These are phyloP conservation scores for Ctenoplectra terminalis DNA, from an alignment of 1,140 invertebrate genomes.

Conservation along the genomic window DNA sequence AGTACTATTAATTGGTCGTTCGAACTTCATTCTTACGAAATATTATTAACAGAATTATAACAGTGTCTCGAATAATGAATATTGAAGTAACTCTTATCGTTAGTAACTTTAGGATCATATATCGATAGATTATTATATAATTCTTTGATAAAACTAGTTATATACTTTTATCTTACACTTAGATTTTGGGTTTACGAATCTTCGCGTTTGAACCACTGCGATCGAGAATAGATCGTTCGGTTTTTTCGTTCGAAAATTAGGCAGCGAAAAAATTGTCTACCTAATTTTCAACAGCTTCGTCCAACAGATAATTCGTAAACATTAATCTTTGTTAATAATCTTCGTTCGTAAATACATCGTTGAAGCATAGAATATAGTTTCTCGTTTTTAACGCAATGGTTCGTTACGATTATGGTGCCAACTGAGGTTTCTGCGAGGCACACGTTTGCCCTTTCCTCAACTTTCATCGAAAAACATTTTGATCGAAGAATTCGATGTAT, in stretches of 20 bases:
- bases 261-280: too few relatives aligned
- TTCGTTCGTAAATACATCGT: too few relatives aligned
- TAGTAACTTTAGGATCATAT: not conserved
- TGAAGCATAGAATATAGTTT: not conserved
- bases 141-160: not conserved
- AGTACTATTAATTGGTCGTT: conserved; percentile 7
- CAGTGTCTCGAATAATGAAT: conserved; percentile 30
- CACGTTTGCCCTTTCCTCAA: not conserved
- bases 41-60: conserved; percentile 28
- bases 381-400: not conserved
- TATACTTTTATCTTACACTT: not conserved
- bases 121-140: not conserved
- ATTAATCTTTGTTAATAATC: too few relatives aligned
- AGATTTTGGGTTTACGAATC: not conserved
- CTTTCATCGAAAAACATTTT: not conserved
- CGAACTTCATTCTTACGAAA: conserved; percentile 31
- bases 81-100: not conserved
- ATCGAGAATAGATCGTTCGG: not conserved
- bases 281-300: not conserved
- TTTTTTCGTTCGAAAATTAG: not conserved
- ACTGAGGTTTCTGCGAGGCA: not conserved
- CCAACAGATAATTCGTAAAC: too few relatives aligned
- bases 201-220: too few relatives aligned
- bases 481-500: not conserved
- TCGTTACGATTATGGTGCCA: not conserved